phyloP scores from a whole-genome alignment of 1,140 invertebrate genomes.

The Helicoverpa zea region DNA sequence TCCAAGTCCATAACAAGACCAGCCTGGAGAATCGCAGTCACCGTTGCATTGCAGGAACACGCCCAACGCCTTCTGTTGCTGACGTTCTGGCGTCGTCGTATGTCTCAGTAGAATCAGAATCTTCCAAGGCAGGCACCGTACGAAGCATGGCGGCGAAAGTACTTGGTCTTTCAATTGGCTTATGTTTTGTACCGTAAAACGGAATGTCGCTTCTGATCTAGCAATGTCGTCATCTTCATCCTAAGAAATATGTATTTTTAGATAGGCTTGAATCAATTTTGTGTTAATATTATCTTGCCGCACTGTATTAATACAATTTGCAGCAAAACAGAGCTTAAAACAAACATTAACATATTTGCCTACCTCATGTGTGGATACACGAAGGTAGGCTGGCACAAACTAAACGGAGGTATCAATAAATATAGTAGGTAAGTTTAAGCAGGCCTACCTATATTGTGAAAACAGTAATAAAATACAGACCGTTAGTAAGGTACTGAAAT shows the following conservation, averaged over 20 bases:
- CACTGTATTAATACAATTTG: too few relatives aligned
- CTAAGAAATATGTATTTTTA: conserved; percentile 44
- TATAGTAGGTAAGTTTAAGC: too few relatives aligned
- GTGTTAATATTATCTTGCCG: too few relatives aligned
- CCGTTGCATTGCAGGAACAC: conserved; percentile 97
- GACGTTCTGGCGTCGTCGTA: conserved; percentile 90
- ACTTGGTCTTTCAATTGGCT: conserved; percentile 96
- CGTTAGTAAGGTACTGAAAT: too few relatives aligned
- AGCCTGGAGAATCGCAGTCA: conserved; percentile 96
- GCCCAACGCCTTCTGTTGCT: conserved; percentile 93
- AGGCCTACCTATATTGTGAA: too few relatives aligned
- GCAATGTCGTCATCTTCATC: conserved; percentile 93
- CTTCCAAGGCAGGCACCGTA: conserved; percentile 99
- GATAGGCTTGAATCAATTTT: not conserved
- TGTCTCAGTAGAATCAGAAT: conserved; percentile 98
- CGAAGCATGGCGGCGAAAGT: conserved; percentile 96
- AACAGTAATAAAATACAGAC: too few relatives aligned
- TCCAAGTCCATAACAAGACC: conserved; percentile 98
- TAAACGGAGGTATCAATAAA: too few relatives aligned
- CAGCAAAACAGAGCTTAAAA: too few relatives aligned
- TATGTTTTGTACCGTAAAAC: conserved; percentile 95
- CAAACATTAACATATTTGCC: too few relatives aligned
- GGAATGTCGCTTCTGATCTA: conserved; percentile 96
- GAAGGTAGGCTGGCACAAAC: too few relatives aligned
- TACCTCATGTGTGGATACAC: too few relatives aligned